A percentile compares a stretch with the other conserved stretches of the same genome.
Conservation (phyloP, 2,113 vertebrate species). For the Fukomys damarensis region DNA sequence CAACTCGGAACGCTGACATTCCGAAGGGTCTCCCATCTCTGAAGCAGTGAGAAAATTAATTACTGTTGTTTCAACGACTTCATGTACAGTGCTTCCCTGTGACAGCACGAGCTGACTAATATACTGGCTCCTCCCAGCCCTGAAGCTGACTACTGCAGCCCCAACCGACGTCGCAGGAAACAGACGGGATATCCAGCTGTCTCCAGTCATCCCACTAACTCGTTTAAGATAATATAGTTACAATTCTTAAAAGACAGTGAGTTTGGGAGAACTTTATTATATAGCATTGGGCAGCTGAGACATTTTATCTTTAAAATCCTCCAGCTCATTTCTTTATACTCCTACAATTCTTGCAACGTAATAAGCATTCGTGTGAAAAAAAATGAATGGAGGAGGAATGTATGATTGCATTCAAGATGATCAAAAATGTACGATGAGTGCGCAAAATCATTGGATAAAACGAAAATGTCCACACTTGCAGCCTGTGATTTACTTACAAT, state of each 20-base stretch:
- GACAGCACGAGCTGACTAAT: not conserved
- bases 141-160: not conserved
- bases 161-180: not conserved
- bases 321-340: not conserved
- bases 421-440: not conserved
- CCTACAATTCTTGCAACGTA: not conserved
- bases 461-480: not conserved
- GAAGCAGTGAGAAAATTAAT: not conserved
- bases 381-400: not conserved
- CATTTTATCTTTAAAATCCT: not conserved
- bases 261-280: not conserved
- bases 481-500: not conserved
- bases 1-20: not conserved
- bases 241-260: not conserved
- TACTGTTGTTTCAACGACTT: not conserved
- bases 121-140: too few species aligned
- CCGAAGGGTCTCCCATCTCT: not conserved
- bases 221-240: not conserved
- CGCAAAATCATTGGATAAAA: not conserved
- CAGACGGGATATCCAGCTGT: not conserved
- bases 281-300: not conserved
- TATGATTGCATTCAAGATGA: not conserved
- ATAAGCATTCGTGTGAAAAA: not conserved
- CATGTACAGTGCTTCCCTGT: not conserved
- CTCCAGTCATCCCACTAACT: not conserved